Conservation (phyloP, 2,113 vertebrate species). For the Centropus bengalensis region DNA sequence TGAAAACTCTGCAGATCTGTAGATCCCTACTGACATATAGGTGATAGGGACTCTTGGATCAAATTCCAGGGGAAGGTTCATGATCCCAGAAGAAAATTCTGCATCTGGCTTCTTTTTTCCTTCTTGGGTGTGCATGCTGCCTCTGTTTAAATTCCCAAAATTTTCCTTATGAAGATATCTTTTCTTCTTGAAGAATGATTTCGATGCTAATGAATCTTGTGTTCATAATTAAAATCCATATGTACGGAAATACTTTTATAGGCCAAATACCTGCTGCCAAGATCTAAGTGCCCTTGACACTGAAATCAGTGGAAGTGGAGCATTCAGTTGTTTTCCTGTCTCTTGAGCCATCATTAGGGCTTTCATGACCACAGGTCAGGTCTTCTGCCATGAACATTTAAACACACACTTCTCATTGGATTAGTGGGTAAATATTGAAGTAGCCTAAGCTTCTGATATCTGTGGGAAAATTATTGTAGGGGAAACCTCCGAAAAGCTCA, state of each 20-base stretch:
- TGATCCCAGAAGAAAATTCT: conserved; percentile 32
- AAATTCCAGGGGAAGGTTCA: conserved; percentile 14
- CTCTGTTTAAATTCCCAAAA: neutral
- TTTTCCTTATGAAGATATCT: neutral
- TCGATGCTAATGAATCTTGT: neutral
- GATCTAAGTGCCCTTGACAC: neutral
- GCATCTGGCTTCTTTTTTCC: neutral
- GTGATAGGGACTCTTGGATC: conserved; percentile 44
- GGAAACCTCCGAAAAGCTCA: neutral
- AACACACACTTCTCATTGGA: neutral
- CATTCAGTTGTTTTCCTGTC: neutral
- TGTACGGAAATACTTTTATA: neutral
- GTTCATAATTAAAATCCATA: neutral
- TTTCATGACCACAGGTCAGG: neutral
- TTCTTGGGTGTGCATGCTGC: neutral
- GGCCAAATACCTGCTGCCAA: neutral
- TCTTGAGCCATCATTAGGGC: neutral
- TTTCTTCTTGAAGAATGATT: neutral
- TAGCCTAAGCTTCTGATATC: neutral
- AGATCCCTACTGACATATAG: conserved; percentile 14
- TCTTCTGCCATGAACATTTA: neutral
- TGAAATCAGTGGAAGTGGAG: neutral
- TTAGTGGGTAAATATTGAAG: neutral
- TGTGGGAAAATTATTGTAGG: neutral
- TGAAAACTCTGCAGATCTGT: conserved; percentile 28